Percentiles rank a stretch among this genome's conserved stretches.
Evolutionary conservation across 2,797 vertebrate genomes (phyloP).

Genomic region (Monodelphis domestica): DNA sequence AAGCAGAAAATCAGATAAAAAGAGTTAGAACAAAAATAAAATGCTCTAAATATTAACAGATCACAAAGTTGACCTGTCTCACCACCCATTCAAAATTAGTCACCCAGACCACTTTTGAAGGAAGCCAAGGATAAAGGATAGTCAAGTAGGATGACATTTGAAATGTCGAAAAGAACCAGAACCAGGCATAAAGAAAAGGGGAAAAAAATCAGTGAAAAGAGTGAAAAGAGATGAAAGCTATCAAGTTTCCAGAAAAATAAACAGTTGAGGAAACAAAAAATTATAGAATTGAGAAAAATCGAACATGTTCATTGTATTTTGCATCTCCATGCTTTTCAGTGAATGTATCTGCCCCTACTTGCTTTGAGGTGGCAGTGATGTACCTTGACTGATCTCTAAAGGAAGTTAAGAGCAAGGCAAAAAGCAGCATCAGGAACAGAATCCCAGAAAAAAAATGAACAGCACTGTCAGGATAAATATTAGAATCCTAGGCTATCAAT

Average conservation of each 20-base stretch:
- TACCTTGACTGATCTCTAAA: constrained; percentile 72
- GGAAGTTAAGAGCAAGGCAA: constrained; percentile 64
- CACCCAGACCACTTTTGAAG: neutral
- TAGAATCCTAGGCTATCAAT: neutral
- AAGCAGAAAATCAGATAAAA: constrained; percentile 20
- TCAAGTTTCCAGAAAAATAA: neutral
- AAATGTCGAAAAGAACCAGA: constrained; percentile 1
- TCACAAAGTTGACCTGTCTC: neutral
- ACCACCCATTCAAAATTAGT: neutral
- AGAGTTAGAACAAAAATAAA: neutral
- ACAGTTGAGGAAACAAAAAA: neutral
- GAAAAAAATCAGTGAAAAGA: neutral
- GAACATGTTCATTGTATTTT: neutral
- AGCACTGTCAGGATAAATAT: neutral
- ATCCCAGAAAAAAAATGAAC: constrained; percentile 71
- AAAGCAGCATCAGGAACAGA: constrained; percentile 76
- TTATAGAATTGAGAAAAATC: neutral
- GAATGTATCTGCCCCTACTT: constrained; percentile 67
- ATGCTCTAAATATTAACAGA: neutral
- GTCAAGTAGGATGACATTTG: neutral
- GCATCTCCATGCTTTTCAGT: neutral
- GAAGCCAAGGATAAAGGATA: neutral
- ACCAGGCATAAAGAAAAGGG: neutral
- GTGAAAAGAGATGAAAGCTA: neutral
- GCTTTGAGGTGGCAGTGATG: constrained; percentile 77